Base-by-base conservation (phyloP, 2,797 vertebrate genomes). In the Psittacula derbiana region DNA sequence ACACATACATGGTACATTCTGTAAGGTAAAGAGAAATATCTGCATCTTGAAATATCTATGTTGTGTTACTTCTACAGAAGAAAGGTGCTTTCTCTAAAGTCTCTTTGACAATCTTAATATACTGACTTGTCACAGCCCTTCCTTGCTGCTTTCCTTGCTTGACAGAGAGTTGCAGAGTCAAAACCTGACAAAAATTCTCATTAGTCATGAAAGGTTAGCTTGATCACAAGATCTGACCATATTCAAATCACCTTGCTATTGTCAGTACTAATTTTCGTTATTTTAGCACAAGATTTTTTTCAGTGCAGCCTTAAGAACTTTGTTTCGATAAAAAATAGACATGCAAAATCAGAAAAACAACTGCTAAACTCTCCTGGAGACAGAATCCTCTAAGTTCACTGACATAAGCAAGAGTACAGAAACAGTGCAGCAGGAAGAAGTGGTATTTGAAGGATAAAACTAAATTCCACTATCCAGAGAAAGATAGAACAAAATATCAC, bases 231-330 rank as follows among this genome's bases (percentile, higher is more conserved):
- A 81, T 44, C 40, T 64, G 43, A 81, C 20, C 67, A 41, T 61
- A 70, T 30, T 81, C 60, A 81, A 80, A 84, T 60, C 36, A 50
- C 44, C n/a, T 62, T 79, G 53, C 43, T 86, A 52, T 10, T 64
- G 36, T 17, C 28, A 47, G 31, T 66, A 91, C 76, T 73, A 28
- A 12, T 80, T 94, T 81, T 94, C 76, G 90, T 85, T 70, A 96
- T 90, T 94, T 96, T 92, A 96, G 71, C 50, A 41, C 69, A 92
- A 94, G 38, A 83, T 70, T 55, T 80, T 90, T 95, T 96, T 88
- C 86, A 96, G 76, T 25, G 12, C 15, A 95, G 92, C 43, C 86
- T 89, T 94, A 90, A 95, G 73, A 93, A 90, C 15, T 58, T 46
- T 67, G 50, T 66, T 97, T 96, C 78, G 95, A 93, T 82, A 62